Percentiles rank a stretch among this genome's conserved stretches.
These are phyloP conservation scores for Ceyx melanurus DNA, from an alignment of 2,113 vertebrate species.

Conservation along the genomic window DNA sequence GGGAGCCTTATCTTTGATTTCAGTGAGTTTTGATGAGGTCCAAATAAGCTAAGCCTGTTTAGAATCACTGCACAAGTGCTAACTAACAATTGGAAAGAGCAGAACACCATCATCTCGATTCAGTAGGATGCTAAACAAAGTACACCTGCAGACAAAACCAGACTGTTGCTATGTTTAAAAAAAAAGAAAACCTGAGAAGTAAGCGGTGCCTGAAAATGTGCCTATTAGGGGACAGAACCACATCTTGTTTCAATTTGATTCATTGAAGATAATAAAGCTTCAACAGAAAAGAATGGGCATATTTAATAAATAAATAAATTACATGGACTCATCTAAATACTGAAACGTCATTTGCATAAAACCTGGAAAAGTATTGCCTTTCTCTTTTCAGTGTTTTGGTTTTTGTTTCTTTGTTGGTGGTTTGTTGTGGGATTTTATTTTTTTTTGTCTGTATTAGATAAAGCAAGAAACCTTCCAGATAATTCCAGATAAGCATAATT, in stretches of 20 bases:
- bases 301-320: not conserved
- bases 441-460: not conserved
- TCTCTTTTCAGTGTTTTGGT: not conserved
- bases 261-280: not conserved
- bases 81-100: not conserved
- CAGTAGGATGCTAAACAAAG: not conserved
- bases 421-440: too few relatives aligned
- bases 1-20: not conserved
- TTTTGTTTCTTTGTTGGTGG: too few relatives aligned
- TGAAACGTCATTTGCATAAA: not conserved
- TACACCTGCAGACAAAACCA: not conserved
- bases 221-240: not conserved
- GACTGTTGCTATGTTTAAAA: not conserved
- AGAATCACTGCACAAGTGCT: not conserved
- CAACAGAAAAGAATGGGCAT: not conserved
- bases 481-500: not conserved
- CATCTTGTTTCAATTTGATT: not conserved
- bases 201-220: not conserved
- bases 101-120: not conserved
- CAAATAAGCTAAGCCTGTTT: not conserved
- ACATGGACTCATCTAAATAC: not conserved
- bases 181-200: conserved; percentile 21
- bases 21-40: not conserved
- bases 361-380: not conserved
- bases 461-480: not conserved